Percentiles rank a stretch among this genome's conserved stretches.
Evolutionary conservation across 2,113 vertebrate genomes (phyloP).

Genomic region (Nycticebus coucang): DNA sequence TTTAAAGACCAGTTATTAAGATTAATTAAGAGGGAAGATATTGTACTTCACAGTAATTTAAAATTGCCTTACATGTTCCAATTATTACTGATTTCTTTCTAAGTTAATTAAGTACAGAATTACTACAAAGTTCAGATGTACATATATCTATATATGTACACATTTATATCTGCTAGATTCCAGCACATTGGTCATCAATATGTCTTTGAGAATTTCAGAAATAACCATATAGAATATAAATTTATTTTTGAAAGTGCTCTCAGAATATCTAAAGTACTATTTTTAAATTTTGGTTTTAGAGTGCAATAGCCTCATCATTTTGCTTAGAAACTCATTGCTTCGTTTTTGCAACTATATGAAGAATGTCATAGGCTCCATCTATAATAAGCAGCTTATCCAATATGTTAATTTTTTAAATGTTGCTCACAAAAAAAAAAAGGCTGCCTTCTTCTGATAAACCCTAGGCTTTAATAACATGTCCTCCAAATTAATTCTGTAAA

Average conservation of each 20-base stretch:
- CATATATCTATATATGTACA: background rate
- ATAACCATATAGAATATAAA: conserved; percentile 53
- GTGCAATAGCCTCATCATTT: conserved; percentile 62
- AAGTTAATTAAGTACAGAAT: conserved; percentile 59
- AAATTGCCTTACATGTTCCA: conserved; percentile 30
- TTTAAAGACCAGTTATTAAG: conserved; percentile 48
- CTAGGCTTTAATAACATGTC: conserved; percentile 64
- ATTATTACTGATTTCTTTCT: conserved; percentile 58
- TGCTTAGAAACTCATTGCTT: conserved; percentile 62
- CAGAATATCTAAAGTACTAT: conserved; percentile 32
- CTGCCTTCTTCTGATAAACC: conserved; percentile 72
- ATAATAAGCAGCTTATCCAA: conserved; percentile 63
- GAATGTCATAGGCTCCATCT: conserved; percentile 56
- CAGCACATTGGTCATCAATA: conserved; percentile 1
- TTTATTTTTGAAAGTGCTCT: conserved; percentile 60
- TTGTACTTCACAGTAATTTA: conserved; percentile 8
- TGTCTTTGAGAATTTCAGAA: conserved; percentile 55
- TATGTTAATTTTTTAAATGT: conserved; percentile 74
- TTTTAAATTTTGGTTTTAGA: conserved; percentile 55
- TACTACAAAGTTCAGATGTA: conserved; percentile 23
- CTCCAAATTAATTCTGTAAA: conserved; percentile 70
- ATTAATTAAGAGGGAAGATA: conserved; percentile 47
- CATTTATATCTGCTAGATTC: background rate
- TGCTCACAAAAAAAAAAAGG: conserved; percentile 34
- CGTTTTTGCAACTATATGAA: conserved; percentile 52